These are phyloP conservation scores for Aviceda subcristata DNA, from an alignment of 2,113 vertebrate genomes.

Conservation along the genomic window DNA sequence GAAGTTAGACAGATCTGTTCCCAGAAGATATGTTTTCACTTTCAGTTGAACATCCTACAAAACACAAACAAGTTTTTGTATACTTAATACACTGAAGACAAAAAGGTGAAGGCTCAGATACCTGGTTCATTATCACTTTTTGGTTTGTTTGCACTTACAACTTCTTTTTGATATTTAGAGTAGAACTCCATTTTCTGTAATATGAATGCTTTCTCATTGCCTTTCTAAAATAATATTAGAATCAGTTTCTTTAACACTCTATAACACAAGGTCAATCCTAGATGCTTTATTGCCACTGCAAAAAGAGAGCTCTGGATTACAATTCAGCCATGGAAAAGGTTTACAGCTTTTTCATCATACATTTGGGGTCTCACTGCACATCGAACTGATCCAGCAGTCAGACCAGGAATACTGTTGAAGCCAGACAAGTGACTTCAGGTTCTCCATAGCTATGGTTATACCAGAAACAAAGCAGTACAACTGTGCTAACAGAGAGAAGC, in stretches of 20 bases:
- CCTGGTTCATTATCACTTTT: not conserved
- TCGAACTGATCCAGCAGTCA: not conserved
- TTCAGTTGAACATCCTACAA: constrained; percentile 96
- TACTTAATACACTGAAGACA: not conserved
- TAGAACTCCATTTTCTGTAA: not conserved
- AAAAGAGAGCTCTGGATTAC: not conserved
- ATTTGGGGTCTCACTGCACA: not conserved
- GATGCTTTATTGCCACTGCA: not conserved
- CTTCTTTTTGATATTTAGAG: not conserved
- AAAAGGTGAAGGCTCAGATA: not conserved
- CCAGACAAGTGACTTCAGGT: not conserved
- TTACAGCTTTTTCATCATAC: not conserved
- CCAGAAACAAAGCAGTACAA: not conserved
- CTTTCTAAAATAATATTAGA: not conserved
- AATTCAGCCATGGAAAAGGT: not conserved
- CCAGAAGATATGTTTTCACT: constrained; percentile 96
- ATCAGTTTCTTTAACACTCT: not conserved
- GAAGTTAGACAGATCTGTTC: constrained; percentile 97
- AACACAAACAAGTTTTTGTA: constrained; percentile 5
- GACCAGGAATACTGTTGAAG: not conserved
- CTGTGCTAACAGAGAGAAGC: not conserved
- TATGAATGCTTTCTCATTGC: not conserved
- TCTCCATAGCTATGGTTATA: not conserved
- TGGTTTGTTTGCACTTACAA: not conserved
- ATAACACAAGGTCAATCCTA: not conserved